Percentiles rank a stretch among this genome's conserved stretches.
phyloP scores from a whole-genome alignment of 2,888 invertebrate species.

The Ornithoptera alexandrae region DNA sequence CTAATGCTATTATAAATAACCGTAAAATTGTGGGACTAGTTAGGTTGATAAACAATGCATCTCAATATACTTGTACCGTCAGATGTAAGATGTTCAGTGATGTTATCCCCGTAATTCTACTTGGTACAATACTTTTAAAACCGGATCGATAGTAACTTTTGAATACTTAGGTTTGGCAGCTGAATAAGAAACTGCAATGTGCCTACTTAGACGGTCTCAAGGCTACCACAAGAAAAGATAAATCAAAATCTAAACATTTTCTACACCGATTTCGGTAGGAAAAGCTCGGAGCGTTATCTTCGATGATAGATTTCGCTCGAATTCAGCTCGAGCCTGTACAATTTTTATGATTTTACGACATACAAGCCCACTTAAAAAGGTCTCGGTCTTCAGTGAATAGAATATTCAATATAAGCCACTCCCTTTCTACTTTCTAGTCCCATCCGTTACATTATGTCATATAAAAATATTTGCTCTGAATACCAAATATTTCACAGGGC shows the following conservation, averaged over 20 bases:
- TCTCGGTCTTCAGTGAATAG: conserved; percentile 9
- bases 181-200: no score
- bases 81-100: no score
- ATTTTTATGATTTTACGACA: conserved; percentile 20
- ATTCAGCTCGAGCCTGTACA: conserved; percentile 2
- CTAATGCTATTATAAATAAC: no score
- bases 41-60: no score
- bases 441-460: conserved; percentile 20
- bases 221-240: neutral
- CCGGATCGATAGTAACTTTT: no score
- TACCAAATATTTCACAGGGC: conserved; percentile 8
- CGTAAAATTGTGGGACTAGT: no score
- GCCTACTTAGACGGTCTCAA: no score
- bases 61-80: no score
- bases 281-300: neutral
- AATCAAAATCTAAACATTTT: neutral
- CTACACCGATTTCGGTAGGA: neutral
- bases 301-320: neutral
- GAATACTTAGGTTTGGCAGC: no score
- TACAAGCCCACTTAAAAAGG: conserved; percentile 10
- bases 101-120: no score
- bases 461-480: conserved; percentile 19
- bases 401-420: conserved; percentile 17
- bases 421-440: conserved; percentile 8
- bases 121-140: no score